Evolutionary conservation across 2,888 invertebrate genomes (phyloP).

Genomic region (Adela reaumurella): DNA sequence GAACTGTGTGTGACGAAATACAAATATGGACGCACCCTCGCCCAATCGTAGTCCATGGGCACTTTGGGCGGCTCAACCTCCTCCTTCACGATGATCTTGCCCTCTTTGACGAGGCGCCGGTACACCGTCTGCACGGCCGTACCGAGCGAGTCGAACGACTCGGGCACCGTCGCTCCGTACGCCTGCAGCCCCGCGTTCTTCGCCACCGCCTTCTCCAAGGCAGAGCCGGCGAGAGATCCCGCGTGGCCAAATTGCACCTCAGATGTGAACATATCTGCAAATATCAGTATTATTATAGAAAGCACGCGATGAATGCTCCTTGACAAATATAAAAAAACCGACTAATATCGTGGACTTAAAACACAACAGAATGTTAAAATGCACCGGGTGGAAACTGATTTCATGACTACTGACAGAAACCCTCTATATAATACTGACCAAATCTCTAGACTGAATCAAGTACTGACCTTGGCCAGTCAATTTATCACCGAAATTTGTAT

Average conservation of each 20-base stretch:
- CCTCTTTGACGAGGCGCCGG: slow-evolving; percentile 70
- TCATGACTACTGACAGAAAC: too few relatives aligned
- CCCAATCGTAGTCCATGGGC: slow-evolving; percentile 99
- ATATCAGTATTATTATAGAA: too few relatives aligned
- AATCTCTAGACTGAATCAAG: too few relatives aligned
- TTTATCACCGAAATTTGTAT: too few relatives aligned
- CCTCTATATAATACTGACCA: too few relatives aligned
- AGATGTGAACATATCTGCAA: slow-evolving; percentile 73
- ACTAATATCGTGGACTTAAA: too few relatives aligned
- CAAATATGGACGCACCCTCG: slow-evolving; percentile 71
- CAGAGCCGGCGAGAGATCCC: slow-evolving; percentile 95
- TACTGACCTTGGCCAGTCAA: too few relatives aligned
- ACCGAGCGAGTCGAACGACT: slow-evolving; percentile 87
- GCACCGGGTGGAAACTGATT: too few relatives aligned
- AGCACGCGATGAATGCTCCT: too few relatives aligned
- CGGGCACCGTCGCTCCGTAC: slow-evolving; percentile 88
- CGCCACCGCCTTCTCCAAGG: slow-evolving; percentile 86
- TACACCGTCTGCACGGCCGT: slow-evolving; percentile 57
- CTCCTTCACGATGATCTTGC: slow-evolving; percentile 79
- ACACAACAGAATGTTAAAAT: too few relatives aligned
- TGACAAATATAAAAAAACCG: too few relatives aligned
- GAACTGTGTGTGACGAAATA: too few relatives aligned
- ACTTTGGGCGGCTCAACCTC: slow-evolving; percentile 98
- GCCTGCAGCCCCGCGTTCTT: slow-evolving; percentile 83
- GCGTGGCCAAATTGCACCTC: slow-evolving; percentile 99